Percentiles rank a stretch among this genome's conserved stretches.
Conservation (phyloP, 37 sponge, comb jelly and placozoan species). For the Chondrosia reniformis region DNA sequence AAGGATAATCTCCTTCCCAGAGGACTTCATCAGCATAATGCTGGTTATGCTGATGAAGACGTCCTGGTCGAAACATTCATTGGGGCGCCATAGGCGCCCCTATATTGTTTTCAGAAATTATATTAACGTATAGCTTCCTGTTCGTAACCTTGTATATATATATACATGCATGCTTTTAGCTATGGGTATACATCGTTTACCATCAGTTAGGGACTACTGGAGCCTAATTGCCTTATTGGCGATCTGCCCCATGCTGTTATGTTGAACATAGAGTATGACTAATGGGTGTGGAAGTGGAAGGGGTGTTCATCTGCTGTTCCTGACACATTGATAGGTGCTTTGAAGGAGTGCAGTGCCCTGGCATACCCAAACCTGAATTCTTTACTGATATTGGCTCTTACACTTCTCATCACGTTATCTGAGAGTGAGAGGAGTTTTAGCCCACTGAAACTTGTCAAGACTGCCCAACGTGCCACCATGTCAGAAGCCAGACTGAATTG, state of each 20-base stretch:
- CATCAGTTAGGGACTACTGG: no score
- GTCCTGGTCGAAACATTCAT: no score
- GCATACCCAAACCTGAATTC: constrained; percentile 1
- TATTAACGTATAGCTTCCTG: no score
- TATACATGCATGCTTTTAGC: no score
- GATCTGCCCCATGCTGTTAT: constrained; percentile 37
- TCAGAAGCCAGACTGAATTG: neutral
- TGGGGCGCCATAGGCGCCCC: no score
- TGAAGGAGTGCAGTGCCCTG: neutral
- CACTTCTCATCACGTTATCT: neutral
- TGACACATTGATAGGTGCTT: neutral
- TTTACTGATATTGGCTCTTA: neutral
- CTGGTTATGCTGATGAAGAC: no score
- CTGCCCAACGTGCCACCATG: neutral
- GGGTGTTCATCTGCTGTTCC: neutral
- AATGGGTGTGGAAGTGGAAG: constrained; percentile 32
- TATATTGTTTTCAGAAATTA: no score
- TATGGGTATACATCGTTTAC: no score
- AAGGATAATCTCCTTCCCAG: no score
- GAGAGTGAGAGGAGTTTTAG: constrained; percentile 26
- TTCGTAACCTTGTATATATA: no score
- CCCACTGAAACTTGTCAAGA: constrained; percentile 9
- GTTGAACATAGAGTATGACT: constrained; percentile 24
- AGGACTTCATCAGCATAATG: no score
- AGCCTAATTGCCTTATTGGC: no score